Conservation (phyloP, 2,888 invertebrate species). For the Lithophane socia region DNA sequence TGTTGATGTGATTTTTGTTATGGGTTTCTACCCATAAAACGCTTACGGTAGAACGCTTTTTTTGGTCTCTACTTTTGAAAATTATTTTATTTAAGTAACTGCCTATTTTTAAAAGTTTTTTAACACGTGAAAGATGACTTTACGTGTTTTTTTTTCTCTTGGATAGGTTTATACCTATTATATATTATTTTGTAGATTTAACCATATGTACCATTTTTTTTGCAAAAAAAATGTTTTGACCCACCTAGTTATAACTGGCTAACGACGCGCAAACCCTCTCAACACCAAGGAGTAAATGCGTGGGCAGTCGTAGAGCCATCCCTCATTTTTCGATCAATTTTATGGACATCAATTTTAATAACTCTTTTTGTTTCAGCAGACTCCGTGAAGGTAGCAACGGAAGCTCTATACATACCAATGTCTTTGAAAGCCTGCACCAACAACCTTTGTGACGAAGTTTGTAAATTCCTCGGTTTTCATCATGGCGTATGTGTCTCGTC, state of each 20-base stretch:
- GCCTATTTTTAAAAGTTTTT: neutral
- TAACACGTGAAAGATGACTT: neutral
- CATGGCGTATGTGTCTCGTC: constrained; percentile 45
- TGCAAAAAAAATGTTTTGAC: neutral
- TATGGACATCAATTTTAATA: neutral
- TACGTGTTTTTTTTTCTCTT: neutral
- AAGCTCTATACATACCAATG: constrained; percentile 47
- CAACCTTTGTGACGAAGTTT: constrained; percentile 15
- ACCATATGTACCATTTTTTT: neutral
- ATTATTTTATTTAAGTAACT: neutral
- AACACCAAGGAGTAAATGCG: neutral
- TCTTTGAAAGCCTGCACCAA: constrained; percentile 35
- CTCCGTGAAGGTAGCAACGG: constrained; percentile 11
- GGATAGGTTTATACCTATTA: neutral
- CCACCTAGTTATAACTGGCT: neutral
- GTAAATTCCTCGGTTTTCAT: constrained; percentile 32
- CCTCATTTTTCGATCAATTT: neutral
- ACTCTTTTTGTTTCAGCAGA: constrained; percentile 39
- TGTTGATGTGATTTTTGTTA: neutral
- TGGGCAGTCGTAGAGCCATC: neutral
- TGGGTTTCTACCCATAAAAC: too few relatives aligned
- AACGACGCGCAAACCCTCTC: neutral
- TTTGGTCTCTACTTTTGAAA: neutral
- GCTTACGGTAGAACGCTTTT: too few relatives aligned
- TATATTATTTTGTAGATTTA: too few relatives aligned